Conservation (phyloP, 2,797 vertebrate species). For the Microcaecilia unicolor region DNA sequence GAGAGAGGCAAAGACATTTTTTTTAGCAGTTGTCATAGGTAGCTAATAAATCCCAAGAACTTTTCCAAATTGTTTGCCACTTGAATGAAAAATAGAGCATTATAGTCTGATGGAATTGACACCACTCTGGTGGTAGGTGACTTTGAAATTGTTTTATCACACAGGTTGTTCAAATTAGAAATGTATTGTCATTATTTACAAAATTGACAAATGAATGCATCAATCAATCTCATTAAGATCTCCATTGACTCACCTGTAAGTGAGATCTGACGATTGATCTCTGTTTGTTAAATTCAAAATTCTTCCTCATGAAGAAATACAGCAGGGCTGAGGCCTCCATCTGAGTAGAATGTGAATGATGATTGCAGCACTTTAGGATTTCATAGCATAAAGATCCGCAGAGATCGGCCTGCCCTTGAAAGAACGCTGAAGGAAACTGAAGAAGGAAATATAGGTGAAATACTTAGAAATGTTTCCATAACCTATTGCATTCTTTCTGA, state of each 20-base stretch:
- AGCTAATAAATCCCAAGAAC: too few relatives aligned
- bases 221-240: too few relatives aligned
- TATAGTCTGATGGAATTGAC: too few relatives aligned
- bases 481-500: not conserved
- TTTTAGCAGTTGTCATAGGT: too few relatives aligned
- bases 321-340: conserved; percentile 88
- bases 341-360: conserved; percentile 88
- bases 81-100: too few relatives aligned
- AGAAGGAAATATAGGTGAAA: not conserved
- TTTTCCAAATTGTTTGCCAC: too few relatives aligned
- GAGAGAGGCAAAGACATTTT: too few relatives aligned
- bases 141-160: too few relatives aligned
- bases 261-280: conserved; percentile 95
- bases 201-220: too few relatives aligned
- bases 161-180: too few relatives aligned
- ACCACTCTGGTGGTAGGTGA: too few relatives aligned
- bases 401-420: conserved; percentile 92
- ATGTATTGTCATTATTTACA: too few relatives aligned
- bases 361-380: conserved; percentile 96
- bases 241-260: conserved; percentile 79
- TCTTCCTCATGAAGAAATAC: conserved; percentile 97
- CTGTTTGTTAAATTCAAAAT: conserved; percentile 96
- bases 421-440: conserved; percentile 89
- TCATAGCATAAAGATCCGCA: conserved; percentile 92
- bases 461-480: not conserved